A percentile compares a stretch with the other conserved stretches of the same genome.
phyloP scores from a whole-genome alignment of 2,113 vertebrate species.

The Entelurus aequoreus region DNA sequence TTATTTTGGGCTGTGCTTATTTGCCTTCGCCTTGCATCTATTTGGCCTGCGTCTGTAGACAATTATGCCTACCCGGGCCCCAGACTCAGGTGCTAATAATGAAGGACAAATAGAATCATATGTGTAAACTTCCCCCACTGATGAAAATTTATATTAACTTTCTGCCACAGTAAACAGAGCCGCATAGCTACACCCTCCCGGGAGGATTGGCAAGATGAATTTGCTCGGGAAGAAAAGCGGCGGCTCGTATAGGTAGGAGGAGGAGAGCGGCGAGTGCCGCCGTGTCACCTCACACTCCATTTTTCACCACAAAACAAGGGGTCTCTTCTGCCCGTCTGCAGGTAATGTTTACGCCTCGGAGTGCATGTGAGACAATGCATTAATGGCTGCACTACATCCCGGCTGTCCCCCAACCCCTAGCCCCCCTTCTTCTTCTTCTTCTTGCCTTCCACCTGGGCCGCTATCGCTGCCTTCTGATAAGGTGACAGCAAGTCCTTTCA shows the following conservation, averaged over 20 bases:
- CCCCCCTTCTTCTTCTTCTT: constrained; percentile 37
- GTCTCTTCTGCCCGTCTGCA: constrained; percentile 89
- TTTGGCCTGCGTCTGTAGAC: constrained; percentile 99
- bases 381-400: constrained; percentile 69
- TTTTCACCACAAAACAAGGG: constrained; percentile 88
- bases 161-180: constrained; percentile 99
- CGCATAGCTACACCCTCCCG: constrained; percentile 95
- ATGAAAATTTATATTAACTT: constrained; percentile 99
- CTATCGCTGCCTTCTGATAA: constrained; percentile 56
- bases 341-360: constrained; percentile 65
- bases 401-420: constrained; percentile 2
- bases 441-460: constrained; percentile 49
- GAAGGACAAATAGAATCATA: constrained; percentile 99
- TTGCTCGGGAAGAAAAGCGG: constrained; percentile 86
- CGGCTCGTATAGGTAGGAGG: background rate
- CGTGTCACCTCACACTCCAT: constrained; percentile 89
- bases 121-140: constrained; percentile 99
- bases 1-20: constrained; percentile 99
- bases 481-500: constrained; percentile 59
- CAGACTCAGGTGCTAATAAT: constrained; percentile 99
- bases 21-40: constrained; percentile 99
- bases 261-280: constrained; percentile 69
- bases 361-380: constrained; percentile 21
- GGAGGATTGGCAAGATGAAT: constrained; percentile 98
- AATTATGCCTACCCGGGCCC: constrained; percentile 96